Percentiles rank a stretch among this genome's conserved stretches.
Evolutionary conservation across 2,113 vertebrate species (phyloP).

Genomic region (Bothrops jararaca): DNA sequence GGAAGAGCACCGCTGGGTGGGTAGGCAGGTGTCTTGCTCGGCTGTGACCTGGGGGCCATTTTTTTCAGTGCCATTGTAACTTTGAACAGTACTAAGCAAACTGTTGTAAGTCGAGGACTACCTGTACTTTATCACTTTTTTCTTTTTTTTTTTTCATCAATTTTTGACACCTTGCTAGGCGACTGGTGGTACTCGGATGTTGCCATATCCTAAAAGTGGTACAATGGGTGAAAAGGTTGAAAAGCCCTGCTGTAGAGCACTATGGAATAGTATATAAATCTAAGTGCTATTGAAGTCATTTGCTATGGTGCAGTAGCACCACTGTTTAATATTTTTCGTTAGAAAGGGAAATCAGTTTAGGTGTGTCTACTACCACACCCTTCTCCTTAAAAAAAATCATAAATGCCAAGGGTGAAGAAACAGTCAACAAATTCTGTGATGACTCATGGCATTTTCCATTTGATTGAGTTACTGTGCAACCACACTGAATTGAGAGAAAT

Average conservation of each 20-base stretch:
- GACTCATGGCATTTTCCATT: slow-evolving; percentile 6
- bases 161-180: too few species aligned
- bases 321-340: background rate
- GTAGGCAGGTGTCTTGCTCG: too few species aligned
- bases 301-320: background rate
- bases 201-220: too few species aligned
- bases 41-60: too few species aligned
- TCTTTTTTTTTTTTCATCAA: too few species aligned
- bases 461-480: background rate
- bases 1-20: too few species aligned
- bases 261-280: background rate
- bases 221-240: too few species aligned
- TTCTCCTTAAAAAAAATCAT: background rate
- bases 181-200: too few species aligned
- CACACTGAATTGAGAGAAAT: background rate
- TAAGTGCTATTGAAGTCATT: background rate
- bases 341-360: background rate
- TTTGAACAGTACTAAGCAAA: too few species aligned
- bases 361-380: background rate
- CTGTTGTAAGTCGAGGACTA: too few species aligned
- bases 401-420: background rate
- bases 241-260: background rate
- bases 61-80: too few species aligned
- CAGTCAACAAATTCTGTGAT: background rate
- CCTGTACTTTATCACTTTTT: too few species aligned